Evolutionary conservation across 2,113 vertebrate species (phyloP).

Genomic region (Dasyurus viverrinus): DNA sequence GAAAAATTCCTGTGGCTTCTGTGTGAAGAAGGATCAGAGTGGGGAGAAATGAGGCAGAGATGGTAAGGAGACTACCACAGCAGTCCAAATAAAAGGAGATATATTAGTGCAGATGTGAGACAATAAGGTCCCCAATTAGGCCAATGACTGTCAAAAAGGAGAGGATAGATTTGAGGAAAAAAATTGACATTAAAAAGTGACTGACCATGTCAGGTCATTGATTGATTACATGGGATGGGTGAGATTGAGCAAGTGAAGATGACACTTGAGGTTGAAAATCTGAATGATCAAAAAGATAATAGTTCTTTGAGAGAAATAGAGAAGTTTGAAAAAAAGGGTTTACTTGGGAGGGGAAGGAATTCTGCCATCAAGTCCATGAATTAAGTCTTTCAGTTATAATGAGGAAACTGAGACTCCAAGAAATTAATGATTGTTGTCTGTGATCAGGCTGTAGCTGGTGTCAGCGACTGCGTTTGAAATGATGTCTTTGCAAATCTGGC

Average conservation of each 20-base stretch:
- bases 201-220: not conserved
- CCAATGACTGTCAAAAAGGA: too few species aligned
- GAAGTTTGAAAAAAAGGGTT: not conserved
- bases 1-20: not conserved
- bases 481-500: not conserved
- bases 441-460: not conserved
- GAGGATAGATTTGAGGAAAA: not conserved
- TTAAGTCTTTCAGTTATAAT: not conserved
- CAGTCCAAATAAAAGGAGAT: too few species aligned
- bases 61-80: not conserved
- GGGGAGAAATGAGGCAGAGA: not conserved
- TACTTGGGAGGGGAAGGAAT: not conserved
- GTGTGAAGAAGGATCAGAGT: not conserved
- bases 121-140: not conserved
- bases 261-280: not conserved
- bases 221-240: not conserved
- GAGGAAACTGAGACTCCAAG: not conserved
- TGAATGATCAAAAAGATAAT: not conserved
- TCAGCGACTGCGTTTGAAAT: not conserved
- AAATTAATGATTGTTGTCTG: not conserved
- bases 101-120: not conserved
- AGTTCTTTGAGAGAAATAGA: not conserved
- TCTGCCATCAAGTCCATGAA: not conserved
- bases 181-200: not conserved
- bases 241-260: not conserved